Conservation (phyloP, 2,113 vertebrate genomes). For the Heterochromis multidens region DNA sequence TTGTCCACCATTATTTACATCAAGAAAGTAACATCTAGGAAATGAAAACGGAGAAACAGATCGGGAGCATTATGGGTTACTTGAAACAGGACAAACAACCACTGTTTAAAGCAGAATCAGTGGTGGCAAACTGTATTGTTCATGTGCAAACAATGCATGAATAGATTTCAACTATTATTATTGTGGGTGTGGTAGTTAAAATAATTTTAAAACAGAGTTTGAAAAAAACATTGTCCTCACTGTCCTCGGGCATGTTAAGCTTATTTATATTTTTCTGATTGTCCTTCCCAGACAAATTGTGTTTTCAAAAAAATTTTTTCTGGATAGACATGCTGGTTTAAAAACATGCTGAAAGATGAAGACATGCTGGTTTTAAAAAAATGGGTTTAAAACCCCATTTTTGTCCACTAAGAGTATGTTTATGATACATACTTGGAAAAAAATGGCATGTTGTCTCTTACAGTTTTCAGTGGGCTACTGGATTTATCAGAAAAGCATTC, state of each 20-base stretch:
- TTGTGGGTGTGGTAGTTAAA: not conserved
- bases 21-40: not conserved
- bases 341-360: too few species aligned
- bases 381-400: too few species aligned
- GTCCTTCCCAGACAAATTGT: not conserved
- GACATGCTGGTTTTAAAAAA: not conserved
- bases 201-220: not conserved
- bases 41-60: not conserved
- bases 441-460: constrained; percentile 38
- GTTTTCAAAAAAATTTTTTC: not conserved
- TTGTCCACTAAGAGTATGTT: not conserved
- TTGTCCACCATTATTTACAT: not conserved
- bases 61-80: not conserved
- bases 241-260: not conserved
- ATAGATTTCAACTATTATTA: not conserved
- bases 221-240: not conserved
- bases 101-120: not conserved
- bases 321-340: not conserved
- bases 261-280: not conserved
- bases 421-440: not conserved
- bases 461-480: constrained; percentile 1
- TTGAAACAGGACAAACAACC: not conserved
- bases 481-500: constrained; percentile 44
- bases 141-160: not conserved
- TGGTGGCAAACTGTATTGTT: not conserved